Conservation (phyloP, 2,113 vertebrate species). For the Xiphophorus hellerii region DNA sequence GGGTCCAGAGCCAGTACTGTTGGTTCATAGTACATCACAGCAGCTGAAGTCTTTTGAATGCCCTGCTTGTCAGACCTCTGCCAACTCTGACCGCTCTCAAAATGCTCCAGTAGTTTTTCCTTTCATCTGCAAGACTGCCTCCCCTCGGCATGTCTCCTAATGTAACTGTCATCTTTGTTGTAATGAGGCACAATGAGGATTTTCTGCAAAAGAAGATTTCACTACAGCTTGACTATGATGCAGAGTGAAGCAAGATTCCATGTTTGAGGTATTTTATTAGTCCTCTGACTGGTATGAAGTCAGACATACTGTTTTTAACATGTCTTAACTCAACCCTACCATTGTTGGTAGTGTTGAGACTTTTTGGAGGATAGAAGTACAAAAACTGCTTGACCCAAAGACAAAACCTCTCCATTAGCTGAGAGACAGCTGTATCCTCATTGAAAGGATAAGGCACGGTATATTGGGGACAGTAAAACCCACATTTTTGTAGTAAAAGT, state of each 20-base stretch:
- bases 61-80: slow-evolving; percentile 17
- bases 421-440: background rate
- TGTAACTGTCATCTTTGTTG: slow-evolving; percentile 48
- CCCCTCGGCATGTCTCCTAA: slow-evolving; percentile 20
- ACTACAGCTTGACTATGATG: slow-evolving; percentile 38
- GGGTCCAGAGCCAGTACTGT: slow-evolving; percentile 7
- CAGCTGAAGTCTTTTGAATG: slow-evolving; percentile 36
- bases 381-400: background rate
- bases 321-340: background rate
- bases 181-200: slow-evolving; percentile 69
- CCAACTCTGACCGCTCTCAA: slow-evolving; percentile 18
- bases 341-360: background rate
- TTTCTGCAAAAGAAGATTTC: slow-evolving; percentile 34
- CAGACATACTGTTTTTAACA: background rate
- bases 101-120: slow-evolving; percentile 35
- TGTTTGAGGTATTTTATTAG: background rate
- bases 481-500: background rate
- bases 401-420: background rate
- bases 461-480: background rate
- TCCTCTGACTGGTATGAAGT: background rate
- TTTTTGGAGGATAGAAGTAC: background rate
- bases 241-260: slow-evolving; percentile 5
- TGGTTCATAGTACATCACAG: slow-evolving; percentile 14
- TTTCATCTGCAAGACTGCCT: slow-evolving; percentile 55
- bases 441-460: background rate